Percentiles rank a stretch among this genome's conserved stretches.
These are phyloP conservation scores for Cantharis flavilabris DNA, from an alignment of 2,888 invertebrate genomes.

Conservation along the genomic window DNA sequence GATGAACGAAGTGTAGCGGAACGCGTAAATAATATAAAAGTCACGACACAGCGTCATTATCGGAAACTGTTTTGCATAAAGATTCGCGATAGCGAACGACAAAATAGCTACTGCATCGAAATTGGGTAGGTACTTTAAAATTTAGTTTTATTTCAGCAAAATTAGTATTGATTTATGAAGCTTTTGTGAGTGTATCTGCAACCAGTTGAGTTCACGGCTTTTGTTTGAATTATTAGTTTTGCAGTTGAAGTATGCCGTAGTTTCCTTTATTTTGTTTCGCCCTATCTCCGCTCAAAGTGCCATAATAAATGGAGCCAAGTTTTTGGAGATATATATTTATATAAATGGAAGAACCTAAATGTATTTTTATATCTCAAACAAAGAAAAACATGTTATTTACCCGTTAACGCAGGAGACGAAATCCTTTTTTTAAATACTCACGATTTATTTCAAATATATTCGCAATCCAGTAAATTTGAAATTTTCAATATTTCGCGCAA, in stretches of 20 bases:
- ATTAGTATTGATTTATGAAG: conserved; percentile 52
- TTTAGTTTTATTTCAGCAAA: conserved; percentile 45
- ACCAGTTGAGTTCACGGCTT: conserved; percentile 43
- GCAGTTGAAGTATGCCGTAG: conserved; percentile 28
- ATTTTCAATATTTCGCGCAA: neutral
- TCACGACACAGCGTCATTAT: conserved; percentile 54
- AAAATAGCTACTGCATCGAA: conserved; percentile 45
- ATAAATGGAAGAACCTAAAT: neutral
- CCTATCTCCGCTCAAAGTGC: conserved; percentile 26
- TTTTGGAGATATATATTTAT: conserved; percentile 15
- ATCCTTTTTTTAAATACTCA: neutral
- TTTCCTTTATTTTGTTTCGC: conserved; percentile 30
- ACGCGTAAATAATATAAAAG: conserved; percentile 55
- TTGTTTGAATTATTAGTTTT: conserved; percentile 35
- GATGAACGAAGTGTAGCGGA: conserved; percentile 44
- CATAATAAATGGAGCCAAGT: conserved; percentile 27
- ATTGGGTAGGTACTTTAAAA: conserved; percentile 46
- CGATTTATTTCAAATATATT: neutral
- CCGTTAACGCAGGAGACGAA: neutral
- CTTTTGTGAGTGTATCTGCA: conserved; percentile 42
- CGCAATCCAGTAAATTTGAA: neutral
- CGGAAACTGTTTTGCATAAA: conserved; percentile 57
- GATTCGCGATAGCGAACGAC: conserved; percentile 51
- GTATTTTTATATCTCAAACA: neutral
- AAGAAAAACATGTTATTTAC: neutral